These are phyloP conservation scores for Dendrocincla tyrannina DNA, from an alignment of 2,797 vertebrate genomes.

Conservation along the genomic window DNA sequence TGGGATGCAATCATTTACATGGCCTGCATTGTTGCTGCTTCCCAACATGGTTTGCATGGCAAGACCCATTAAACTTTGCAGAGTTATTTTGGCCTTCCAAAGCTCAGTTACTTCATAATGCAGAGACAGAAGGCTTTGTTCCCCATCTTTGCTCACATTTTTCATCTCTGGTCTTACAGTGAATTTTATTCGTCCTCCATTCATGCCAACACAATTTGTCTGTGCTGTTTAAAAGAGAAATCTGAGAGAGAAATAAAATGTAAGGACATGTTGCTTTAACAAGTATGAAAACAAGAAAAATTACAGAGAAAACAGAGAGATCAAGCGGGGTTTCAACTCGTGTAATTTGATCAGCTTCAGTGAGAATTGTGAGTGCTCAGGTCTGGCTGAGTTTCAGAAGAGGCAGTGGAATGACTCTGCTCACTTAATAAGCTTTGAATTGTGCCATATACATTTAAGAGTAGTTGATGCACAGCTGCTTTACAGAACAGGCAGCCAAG, in stretches of 20 bases:
- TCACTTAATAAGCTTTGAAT: background rate
- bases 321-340: background rate
- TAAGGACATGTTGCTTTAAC: background rate
- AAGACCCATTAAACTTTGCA: background rate
- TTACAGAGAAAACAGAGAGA: background rate
- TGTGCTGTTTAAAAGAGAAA: background rate
- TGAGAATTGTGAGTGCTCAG: background rate
- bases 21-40: background rate
- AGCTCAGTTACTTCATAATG: background rate
- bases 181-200: background rate
- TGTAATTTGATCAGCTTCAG: background rate
- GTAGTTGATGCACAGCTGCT: background rate
- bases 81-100: background rate
- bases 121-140: background rate
- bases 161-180: background rate
- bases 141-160: accelerated
- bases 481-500: background rate
- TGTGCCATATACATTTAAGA: background rate
- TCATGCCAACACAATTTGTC: background rate
- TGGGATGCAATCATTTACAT: accelerated
- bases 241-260: background rate
- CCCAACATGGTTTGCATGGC: background rate
- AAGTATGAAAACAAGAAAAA: background rate
- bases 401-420: background rate
- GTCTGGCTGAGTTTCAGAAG: background rate